Conservation (phyloP, 2,888 invertebrate species). For the Mantis religiosa region DNA sequence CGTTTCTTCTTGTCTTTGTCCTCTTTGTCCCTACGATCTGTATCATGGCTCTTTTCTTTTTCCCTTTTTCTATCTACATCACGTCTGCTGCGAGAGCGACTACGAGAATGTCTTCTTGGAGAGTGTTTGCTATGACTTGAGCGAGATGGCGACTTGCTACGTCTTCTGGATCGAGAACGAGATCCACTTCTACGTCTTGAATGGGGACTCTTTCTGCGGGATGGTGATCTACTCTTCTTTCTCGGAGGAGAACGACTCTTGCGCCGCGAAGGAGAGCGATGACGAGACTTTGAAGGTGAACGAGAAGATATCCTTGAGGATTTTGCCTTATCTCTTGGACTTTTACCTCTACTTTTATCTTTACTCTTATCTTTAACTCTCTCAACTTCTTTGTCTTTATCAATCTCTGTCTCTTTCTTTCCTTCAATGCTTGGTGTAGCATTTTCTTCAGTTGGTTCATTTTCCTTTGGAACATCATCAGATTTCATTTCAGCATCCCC, state of each 20-base stretch:
- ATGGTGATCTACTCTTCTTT: slow-evolving; percentile 41
- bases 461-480: background rate
- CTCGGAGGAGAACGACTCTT: slow-evolving; percentile 32
- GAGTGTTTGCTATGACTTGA: slow-evolving; percentile 25
- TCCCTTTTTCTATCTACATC: slow-evolving; percentile 30
- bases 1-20: slow-evolving; percentile 27
- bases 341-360: slow-evolving; percentile 26
- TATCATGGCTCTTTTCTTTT: slow-evolving; percentile 32
- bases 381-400: slow-evolving; percentile 23
- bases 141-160: slow-evolving; percentile 33
- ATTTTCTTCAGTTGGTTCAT: slow-evolving; percentile 20
- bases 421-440: slow-evolving; percentile 23
- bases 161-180: slow-evolving; percentile 34
- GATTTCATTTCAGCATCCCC: slow-evolving; percentile 1
- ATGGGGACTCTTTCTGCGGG: slow-evolving; percentile 47
- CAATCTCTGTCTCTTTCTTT: slow-evolving; percentile 20
- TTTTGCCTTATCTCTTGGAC: slow-evolving; percentile 25
- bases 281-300: slow-evolving; percentile 30
- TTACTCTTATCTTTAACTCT: slow-evolving; percentile 32
- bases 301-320: slow-evolving; percentile 28
- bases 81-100: slow-evolving; percentile 23
- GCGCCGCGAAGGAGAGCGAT: slow-evolving; percentile 26
- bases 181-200: slow-evolving; percentile 33
- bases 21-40: slow-evolving; percentile 20
- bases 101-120: slow-evolving; percentile 24